Conservation (phyloP, 2,888 invertebrate species). For the Gisinianus flammeolus region DNA sequence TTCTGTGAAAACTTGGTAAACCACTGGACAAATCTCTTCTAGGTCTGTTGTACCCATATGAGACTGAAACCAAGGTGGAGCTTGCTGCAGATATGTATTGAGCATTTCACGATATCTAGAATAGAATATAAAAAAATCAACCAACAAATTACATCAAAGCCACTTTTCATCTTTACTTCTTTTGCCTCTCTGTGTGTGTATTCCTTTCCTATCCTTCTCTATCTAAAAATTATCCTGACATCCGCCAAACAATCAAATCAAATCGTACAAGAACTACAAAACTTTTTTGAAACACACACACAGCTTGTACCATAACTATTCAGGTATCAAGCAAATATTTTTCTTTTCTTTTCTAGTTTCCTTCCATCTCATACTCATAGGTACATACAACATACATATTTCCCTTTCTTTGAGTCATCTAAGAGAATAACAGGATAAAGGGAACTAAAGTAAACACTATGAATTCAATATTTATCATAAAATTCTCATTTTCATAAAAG, state of each 20-base stretch:
- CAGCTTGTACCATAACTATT: too few relatives aligned
- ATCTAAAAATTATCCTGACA: not conserved
- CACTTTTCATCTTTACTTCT: constrained; percentile 8
- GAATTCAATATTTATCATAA: too few relatives aligned
- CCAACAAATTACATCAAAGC: constrained; percentile 7
- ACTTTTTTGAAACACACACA: too few relatives aligned
- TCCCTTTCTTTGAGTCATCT: too few relatives aligned
- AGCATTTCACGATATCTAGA: constrained; percentile 58
- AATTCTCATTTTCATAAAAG: too few relatives aligned
- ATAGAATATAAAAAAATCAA: constrained; percentile 12
- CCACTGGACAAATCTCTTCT: constrained; percentile 56
- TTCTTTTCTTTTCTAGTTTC: too few relatives aligned
- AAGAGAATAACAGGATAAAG: too few relatives aligned
- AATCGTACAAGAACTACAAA: not conserved
- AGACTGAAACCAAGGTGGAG: constrained; percentile 55
- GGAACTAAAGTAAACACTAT: too few relatives aligned
- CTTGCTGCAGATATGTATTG: constrained; percentile 55
- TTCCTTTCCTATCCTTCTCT: not conserved
- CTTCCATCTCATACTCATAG: too few relatives aligned
- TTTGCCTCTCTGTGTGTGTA: too few relatives aligned
- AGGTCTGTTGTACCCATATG: constrained; percentile 56
- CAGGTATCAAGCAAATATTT: too few relatives aligned
- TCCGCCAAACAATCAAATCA: not conserved
- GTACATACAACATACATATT: too few relatives aligned
- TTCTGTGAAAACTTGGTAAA: constrained; percentile 55